Evolutionary conservation across 2,797 vertebrate species (phyloP), one percentile per base, ranked within the genome.

Genomic region (Enoplosus armatus): DNA sequence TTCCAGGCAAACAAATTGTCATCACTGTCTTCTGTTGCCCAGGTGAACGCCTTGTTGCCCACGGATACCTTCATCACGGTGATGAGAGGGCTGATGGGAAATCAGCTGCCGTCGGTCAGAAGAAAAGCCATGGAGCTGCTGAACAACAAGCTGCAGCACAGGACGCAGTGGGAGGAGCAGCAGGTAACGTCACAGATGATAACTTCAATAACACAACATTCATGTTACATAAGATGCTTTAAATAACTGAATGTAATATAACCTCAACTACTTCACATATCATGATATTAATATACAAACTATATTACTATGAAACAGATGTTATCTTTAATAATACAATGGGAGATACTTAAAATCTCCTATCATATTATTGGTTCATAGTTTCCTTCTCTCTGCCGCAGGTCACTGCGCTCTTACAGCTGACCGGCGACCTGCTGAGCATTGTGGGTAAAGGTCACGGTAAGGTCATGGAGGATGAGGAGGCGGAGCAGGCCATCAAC

Each of bases 71-170:
- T 99, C 94, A 97, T 99, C 80, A 82, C 93, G 2, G 97, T 99
- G 77, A 96, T 97, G 59, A 93, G 91, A 66, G 97, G 97, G 7
- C 95, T 99, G 58, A 95, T 99, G 95, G 89, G 63, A 2, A 98
- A 98, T 41, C 87, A 93, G 64, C 91, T 99, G 78, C 87, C 98
- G 0, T 97, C 97, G 0, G 97, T 99, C 47, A 94, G 98, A 58
- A 96, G 98, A 39, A 99, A 99, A 86, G 97, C 98, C 0, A 95
- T 99, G 96, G 98, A 99, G 89, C 96, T 99, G 77, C 90, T 99
- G 64, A 99, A 98, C 92, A 99, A 98, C 87, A 97, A 97, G 61
- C 94, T 99, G 64, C 97, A 97, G 85, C 97, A 97, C 48, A 92
- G 87, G 20, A 91, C 89, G 0, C 88, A 72, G 35, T 99, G 97